These are phyloP conservation scores for Lasioglossum calceatum DNA, from an alignment of 2,888 invertebrate species.

Conservation along the genomic window DNA sequence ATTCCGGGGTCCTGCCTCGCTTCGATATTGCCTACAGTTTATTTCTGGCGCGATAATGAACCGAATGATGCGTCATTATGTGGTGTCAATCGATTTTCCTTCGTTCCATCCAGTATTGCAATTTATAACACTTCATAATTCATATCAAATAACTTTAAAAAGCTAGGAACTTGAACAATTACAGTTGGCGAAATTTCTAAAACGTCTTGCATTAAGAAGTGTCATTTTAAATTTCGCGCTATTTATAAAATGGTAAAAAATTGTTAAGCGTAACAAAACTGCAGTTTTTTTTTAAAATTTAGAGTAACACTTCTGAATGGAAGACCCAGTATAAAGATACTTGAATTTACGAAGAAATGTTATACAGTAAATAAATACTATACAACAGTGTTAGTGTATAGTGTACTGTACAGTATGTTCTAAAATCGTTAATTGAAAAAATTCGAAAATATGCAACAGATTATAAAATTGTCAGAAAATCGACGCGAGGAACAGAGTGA, in stretches of 20 bases:
- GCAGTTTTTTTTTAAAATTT: too few species aligned
- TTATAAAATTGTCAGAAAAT: background rate
- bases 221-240: too few species aligned
- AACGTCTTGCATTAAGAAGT: too few species aligned
- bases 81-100: background rate
- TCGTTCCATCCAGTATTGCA: background rate
- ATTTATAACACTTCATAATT: background rate
- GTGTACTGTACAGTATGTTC: background rate
- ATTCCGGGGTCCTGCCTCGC: background rate
- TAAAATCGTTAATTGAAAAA: background rate
- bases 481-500: background rate
- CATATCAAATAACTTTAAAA: background rate
- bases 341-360: too few species aligned
- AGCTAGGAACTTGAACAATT: background rate
- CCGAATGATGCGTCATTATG: background rate
- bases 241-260: too few species aligned
- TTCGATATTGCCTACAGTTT: background rate
- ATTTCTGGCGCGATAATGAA: constrained; percentile 11
- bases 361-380: too few species aligned
- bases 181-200: background rate
- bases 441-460: background rate
- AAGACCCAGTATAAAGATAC: too few species aligned
- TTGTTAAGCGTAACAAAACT: too few species aligned
- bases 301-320: too few species aligned
- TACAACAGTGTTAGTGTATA: too few species aligned